Evolutionary conservation across 23 tunicate species (phyloP).

Genomic region (Trididemnum nubilum): DNA sequence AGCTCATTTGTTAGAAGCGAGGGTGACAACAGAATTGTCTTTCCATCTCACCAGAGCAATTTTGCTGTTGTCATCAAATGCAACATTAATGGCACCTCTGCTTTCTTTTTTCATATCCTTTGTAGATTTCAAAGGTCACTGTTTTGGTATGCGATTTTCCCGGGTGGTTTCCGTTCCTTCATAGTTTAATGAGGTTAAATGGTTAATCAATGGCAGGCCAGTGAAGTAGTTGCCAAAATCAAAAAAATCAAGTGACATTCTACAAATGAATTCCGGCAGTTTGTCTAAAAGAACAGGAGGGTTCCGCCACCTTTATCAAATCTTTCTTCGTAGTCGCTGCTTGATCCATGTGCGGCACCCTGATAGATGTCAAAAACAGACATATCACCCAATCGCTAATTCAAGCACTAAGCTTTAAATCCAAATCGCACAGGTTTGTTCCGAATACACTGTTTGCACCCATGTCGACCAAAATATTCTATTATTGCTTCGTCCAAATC

Average conservation of each 20-base stretch:
- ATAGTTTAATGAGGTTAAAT: background rate
- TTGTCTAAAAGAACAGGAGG: background rate
- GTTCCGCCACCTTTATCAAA: background rate
- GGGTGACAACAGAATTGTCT: background rate
- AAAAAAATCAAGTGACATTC: background rate
- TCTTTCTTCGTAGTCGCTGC: background rate
- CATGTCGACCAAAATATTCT: slow-evolving; percentile 8
- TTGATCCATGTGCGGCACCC: background rate
- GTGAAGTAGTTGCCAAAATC: slow-evolving; percentile 4
- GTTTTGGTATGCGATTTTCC: background rate
- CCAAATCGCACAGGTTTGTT: slow-evolving; percentile 8
- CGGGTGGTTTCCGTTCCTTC: background rate
- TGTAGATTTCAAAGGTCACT: background rate
- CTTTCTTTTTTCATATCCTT: background rate
- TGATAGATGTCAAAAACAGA: slow-evolving; percentile 6
- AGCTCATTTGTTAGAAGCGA: background rate
- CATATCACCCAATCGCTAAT: background rate
- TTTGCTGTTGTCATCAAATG: background rate
- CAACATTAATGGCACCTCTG: background rate
- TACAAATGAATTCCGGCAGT: background rate
- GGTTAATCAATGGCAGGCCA: background rate
- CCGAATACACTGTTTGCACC: slow-evolving; percentile 4
- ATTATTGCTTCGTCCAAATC: background rate
- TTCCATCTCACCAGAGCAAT: background rate
- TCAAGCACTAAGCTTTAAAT: background rate